Evolutionary conservation across 2,113 vertebrate species (phyloP), one percentile per base, ranked within the genome.

Genomic region (Coryphaenoides rupestris): DNA sequence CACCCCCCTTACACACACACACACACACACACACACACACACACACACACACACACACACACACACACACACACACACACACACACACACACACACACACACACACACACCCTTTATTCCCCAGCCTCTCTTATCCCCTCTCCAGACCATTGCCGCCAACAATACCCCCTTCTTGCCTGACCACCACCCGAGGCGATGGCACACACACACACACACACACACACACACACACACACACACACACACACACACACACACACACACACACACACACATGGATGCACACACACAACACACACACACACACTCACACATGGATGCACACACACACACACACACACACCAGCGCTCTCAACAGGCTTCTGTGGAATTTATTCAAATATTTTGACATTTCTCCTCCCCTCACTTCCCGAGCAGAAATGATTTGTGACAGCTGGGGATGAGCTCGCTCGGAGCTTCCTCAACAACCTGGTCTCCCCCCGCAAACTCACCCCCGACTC

Each of bases 381-480:
- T 96, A 96, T 97, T 98, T 96, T 96, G 95, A 96, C 95, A 96
- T 95, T 95, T 95, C 90, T 91, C 92, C 94, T 96, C 93, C 94
- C 94, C 94, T 96, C 95, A 95, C 95, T 95, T 96, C 92, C 93
- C 91, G 93, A 95, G 94, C 92, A 95, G 94, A 96, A 96, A 96
- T 96, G 94, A 95, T 96, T 95, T 95, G 93, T 96, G 95, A 96
- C 95, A 98, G 95, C 94, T 95, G 95, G 93, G 94, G 92, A 87
- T 85, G 81, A 77, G 80, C 68, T 87, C 76, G 73, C 79, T 84
- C 76, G 75, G 78, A 86, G 84, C 79, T 82, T 84, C 84, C 80
- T 84, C 33, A 40, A 40, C 33, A 40, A 40, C 33, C 33, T 40
- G 33, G 33, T 40, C 33, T 12, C 33, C 33, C 33, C 33, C 33